Conservation (phyloP, 2,888 invertebrate genomes). For the Boloria euphrosyne region DNA sequence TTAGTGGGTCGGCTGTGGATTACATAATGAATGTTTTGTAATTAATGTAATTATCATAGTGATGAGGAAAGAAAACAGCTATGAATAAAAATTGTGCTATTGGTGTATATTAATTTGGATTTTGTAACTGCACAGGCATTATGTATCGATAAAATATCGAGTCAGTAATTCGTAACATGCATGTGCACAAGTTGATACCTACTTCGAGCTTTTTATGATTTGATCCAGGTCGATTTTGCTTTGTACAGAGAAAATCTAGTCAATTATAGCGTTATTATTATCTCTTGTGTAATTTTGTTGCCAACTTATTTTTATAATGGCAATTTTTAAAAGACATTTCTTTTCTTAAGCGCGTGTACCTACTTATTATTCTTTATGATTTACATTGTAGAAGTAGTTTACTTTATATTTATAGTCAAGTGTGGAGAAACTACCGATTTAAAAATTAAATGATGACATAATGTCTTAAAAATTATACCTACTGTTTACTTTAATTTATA, state of each 20-base stretch:
- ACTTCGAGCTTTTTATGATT: constrained; percentile 1
- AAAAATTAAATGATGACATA: too few species aligned
- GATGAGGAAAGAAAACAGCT: constrained; percentile 34
- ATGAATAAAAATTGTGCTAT: constrained; percentile 36
- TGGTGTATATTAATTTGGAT: constrained; percentile 20
- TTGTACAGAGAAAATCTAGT: background rate
- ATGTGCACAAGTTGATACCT: background rate
- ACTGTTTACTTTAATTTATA: too few species aligned
- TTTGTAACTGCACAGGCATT: constrained; percentile 19
- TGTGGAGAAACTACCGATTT: too few species aligned
- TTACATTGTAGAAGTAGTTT: too few species aligned
- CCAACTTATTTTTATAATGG: too few species aligned
- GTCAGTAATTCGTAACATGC: constrained; percentile 9
- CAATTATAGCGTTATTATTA: background rate
- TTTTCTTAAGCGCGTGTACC: too few species aligned
- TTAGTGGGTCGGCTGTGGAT: constrained; percentile 26
- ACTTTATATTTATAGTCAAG: too few species aligned
- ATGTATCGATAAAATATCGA: constrained; percentile 14
- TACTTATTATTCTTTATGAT: too few species aligned
- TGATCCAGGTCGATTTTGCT: background rate
- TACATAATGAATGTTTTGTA: constrained; percentile 35
- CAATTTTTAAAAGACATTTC: too few species aligned
- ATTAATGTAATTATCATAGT: constrained; percentile 38
- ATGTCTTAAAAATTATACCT: too few species aligned
- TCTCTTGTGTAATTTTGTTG: too few species aligned